Percentiles rank a stretch among this genome's conserved stretches.
These are phyloP conservation scores for Nomada fabriciana DNA, from an alignment of 2,888 invertebrate species.

Conservation along the genomic window DNA sequence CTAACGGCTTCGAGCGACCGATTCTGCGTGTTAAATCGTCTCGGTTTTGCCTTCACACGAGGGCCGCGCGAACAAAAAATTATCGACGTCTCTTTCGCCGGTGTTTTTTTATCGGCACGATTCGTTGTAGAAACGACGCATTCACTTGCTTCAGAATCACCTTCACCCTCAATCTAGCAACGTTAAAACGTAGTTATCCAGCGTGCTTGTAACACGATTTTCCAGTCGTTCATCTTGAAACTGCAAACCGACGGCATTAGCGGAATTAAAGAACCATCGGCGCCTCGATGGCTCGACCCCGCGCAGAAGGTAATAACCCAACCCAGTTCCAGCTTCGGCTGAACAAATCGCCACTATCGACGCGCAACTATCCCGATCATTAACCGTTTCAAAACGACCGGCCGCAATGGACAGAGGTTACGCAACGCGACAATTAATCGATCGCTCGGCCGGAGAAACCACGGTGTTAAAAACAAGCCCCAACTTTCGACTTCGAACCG, in stretches of 20 bases:
- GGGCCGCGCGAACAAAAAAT: neutral
- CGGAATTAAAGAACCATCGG: neutral
- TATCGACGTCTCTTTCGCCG: neutral
- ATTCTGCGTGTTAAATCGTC: neutral
- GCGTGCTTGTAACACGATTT: neutral
- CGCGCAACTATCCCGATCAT: neutral
- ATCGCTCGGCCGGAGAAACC: neutral
- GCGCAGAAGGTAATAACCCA: neutral
- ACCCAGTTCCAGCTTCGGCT: neutral
- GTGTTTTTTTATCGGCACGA: neutral
- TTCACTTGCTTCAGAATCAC: too few species aligned
- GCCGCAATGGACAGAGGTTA: neutral
- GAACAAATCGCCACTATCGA: conserved; percentile 4
- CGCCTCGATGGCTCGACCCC: neutral
- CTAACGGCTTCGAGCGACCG: neutral
- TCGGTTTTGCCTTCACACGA: neutral
- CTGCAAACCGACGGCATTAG: neutral
- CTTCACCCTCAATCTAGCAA: too few species aligned
- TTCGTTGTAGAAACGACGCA: neutral
- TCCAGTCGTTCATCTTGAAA: neutral
- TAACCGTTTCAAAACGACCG: conserved; percentile 10
- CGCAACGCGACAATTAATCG: conserved; percentile 18
- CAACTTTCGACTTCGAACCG: neutral
- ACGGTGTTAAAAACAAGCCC: conserved; percentile 9
- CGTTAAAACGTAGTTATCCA: neutral